Evolutionary conservation across 2,113 vertebrate genomes (phyloP).

Genomic region (Centropus bengalensis): DNA sequence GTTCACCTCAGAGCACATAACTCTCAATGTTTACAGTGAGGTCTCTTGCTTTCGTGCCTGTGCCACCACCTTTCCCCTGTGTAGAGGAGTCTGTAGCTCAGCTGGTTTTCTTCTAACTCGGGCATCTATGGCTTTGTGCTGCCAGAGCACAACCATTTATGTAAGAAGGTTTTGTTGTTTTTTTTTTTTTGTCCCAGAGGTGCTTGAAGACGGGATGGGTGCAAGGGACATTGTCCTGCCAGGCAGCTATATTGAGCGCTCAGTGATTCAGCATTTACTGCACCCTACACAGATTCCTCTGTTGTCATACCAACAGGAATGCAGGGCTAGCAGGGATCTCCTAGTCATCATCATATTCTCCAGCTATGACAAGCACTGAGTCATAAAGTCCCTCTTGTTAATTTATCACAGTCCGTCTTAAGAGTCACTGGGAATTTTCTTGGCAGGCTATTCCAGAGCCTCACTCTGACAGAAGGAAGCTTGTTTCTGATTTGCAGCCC

Average conservation of each 20-base stretch:
- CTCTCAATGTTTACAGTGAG: neutral
- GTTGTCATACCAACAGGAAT: slow-evolving; percentile 52
- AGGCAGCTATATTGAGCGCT: slow-evolving; percentile 36
- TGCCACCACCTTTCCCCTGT: neutral
- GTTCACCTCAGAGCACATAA: neutral
- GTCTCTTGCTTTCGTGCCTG: neutral
- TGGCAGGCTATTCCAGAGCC: slow-evolving; percentile 58
- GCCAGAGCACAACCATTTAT: neutral
- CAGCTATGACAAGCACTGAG: slow-evolving; percentile 29
- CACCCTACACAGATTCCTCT: slow-evolving; percentile 3
- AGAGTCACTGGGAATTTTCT: slow-evolving; percentile 36
- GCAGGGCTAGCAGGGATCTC: slow-evolving; percentile 55
- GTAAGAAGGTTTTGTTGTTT: neutral
- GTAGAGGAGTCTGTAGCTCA: neutral
- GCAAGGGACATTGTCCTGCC: slow-evolving; percentile 11
- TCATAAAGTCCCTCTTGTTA: slow-evolving; percentile 53
- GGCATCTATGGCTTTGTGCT: neutral
- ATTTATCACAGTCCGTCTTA: slow-evolving; percentile 55
- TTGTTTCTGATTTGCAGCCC: slow-evolving; percentile 56
- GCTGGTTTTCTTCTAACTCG: neutral
- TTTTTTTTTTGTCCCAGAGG: neutral
- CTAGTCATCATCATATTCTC: slow-evolving; percentile 31
- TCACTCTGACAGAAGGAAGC: slow-evolving; percentile 52
- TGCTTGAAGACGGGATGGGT: neutral
- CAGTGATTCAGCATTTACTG: slow-evolving; percentile 60